These are phyloP conservation scores for Chlorodrepanis virens DNA, from an alignment of 2,113 vertebrate species.

Conservation along the genomic window DNA sequence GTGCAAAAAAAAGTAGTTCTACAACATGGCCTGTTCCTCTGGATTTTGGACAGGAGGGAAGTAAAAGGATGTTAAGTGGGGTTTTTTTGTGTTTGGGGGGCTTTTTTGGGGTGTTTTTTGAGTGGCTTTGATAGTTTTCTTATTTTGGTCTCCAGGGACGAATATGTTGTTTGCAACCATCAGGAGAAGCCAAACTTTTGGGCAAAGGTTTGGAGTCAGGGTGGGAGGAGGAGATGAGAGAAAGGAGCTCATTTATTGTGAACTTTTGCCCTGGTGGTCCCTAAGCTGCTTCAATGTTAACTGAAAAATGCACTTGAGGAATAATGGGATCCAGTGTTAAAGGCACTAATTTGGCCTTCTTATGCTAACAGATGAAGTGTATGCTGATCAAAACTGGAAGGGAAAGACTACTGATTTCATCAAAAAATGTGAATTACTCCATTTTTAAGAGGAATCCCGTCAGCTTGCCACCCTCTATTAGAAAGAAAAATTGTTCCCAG, in stretches of 20 bases:
- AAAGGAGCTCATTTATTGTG: background rate
- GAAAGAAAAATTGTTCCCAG: background rate
- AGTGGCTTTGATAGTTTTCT: background rate
- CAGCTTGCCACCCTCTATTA: too few relatives aligned
- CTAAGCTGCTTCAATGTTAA: background rate
- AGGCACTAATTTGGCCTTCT: background rate
- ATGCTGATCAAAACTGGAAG: background rate
- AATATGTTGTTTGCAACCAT: background rate
- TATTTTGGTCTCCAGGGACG: background rate
- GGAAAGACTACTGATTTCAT: background rate
- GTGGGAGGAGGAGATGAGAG: background rate
- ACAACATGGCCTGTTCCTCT: accelerated
- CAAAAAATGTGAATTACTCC: background rate
- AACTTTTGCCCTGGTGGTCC: background rate
- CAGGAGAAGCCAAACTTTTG: background rate
- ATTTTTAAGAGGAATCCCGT: background rate
- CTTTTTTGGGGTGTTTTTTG: accelerated
- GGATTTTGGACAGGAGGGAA: accelerated
- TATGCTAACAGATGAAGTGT: background rate
- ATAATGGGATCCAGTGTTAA: background rate
- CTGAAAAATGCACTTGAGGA: background rate
- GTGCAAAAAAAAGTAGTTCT: background rate
- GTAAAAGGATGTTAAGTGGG: background rate
- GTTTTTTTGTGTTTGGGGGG: too few relatives aligned
- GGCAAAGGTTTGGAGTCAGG: background rate